Percentiles rank a stretch among this genome's conserved stretches.
phyloP scores from a whole-genome alignment of 2,888 invertebrate genomes.

The Chrysina gloriosa region DNA sequence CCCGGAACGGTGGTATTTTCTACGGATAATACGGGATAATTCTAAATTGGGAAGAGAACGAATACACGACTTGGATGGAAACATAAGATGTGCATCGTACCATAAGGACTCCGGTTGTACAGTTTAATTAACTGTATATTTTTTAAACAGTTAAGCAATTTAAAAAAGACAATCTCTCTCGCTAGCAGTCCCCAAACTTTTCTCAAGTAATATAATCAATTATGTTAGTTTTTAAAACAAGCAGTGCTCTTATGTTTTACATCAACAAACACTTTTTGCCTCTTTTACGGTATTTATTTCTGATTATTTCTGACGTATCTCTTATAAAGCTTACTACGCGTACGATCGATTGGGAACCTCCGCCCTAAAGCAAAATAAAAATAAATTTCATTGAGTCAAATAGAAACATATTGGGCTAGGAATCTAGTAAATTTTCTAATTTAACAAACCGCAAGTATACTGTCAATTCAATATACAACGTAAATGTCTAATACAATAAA shows the following conservation, averaged over 20 bases:
- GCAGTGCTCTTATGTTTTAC: no score
- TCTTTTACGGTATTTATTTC: no score
- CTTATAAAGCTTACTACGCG: no score
- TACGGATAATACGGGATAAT: slow-evolving; percentile 10
- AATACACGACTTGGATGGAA: background rate
- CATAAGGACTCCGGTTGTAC: slow-evolving; percentile 2
- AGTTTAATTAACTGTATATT: slow-evolving; percentile 11
- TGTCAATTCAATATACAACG: background rate
- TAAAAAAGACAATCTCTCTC: no score
- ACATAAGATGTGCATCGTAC: slow-evolving; percentile 2
- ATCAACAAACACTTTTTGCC: no score
- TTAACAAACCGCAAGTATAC: background rate
- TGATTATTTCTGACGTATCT: no score
- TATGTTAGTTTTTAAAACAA: no score
- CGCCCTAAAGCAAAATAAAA: no score
- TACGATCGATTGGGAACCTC: no score
- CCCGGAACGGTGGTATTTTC: background rate
- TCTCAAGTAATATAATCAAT: no score
- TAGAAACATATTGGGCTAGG: background rate
- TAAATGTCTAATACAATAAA: background rate
- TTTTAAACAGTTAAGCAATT: slow-evolving; percentile 5
- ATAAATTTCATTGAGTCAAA: background rate
- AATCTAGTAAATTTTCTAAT: slow-evolving; percentile 4
- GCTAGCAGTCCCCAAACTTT: no score
- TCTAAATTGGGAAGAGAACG: slow-evolving; percentile 9